Conservation (phyloP, 1,140 invertebrate species). For the Drosophila carrolli region DNA sequence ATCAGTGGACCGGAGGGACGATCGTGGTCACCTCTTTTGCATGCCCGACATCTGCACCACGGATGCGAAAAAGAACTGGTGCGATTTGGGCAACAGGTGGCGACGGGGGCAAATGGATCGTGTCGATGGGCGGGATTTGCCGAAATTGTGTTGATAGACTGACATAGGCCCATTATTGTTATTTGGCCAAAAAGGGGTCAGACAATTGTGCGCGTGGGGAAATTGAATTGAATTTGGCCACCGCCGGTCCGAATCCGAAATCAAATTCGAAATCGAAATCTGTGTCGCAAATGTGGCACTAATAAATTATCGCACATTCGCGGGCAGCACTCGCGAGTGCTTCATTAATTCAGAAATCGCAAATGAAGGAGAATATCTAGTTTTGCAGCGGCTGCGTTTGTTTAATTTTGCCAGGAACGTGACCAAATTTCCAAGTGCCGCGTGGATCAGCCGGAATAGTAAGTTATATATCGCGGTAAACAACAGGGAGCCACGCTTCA, state of each 20-base stretch:
- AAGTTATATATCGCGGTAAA: neutral
- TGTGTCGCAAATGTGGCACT: slow-evolving; percentile 72
- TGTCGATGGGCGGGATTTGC: slow-evolving; percentile 30
- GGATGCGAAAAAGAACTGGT: slow-evolving; percentile 34
- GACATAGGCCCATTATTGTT: slow-evolving; percentile 48
- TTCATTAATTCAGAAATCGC: slow-evolving; percentile 68
- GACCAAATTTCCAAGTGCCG: slow-evolving; percentile 65
- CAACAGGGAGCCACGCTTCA: neutral
- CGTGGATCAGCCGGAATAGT: slow-evolving; percentile 29
- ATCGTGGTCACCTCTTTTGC: slow-evolving; percentile 43
- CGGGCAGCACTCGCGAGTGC: slow-evolving; percentile 38
- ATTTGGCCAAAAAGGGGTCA: slow-evolving; percentile 42
- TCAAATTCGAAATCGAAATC: slow-evolving; percentile 50
- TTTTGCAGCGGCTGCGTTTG: slow-evolving; percentile 54
- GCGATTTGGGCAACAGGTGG: slow-evolving; percentile 70
- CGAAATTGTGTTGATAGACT: slow-evolving; percentile 53
- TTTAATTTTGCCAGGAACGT: slow-evolving; percentile 62
- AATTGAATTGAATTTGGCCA: slow-evolving; percentile 54
- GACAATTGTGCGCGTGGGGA: slow-evolving; percentile 38
- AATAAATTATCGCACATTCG: slow-evolving; percentile 76
- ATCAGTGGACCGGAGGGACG: slow-evolving; percentile 1
- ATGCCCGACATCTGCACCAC: slow-evolving; percentile 51
- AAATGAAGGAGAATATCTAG: slow-evolving; percentile 64
- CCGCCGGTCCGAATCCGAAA: slow-evolving; percentile 22
- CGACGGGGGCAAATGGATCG: slow-evolving; percentile 21